A percentile compares a stretch with the other conserved stretches of the same genome.
Conservation (phyloP, 2,888 invertebrate species). For the Ectemnius lituratus region DNA sequence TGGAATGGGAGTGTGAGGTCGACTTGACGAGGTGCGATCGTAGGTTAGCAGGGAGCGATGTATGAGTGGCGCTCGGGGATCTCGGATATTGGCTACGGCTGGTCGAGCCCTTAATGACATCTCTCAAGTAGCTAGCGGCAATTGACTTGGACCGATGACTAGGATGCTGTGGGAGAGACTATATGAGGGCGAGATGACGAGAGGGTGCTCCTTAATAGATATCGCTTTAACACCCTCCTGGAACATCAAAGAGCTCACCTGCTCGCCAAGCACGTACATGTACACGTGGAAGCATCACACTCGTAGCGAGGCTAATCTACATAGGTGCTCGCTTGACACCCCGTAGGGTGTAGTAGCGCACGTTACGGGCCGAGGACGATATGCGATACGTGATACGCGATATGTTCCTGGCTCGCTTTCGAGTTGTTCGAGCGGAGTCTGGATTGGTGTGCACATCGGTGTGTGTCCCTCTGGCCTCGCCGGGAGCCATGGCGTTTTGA, state of each 20-base stretch:
- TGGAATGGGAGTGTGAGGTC: no score
- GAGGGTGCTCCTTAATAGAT: slow-evolving; percentile 56
- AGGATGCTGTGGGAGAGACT: background rate
- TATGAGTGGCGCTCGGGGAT: background rate
- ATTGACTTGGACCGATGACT: slow-evolving; percentile 47
- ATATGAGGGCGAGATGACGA: slow-evolving; percentile 6
- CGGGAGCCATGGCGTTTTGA: slow-evolving; percentile 8
- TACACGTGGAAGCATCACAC: background rate
- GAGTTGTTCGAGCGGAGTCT: background rate
- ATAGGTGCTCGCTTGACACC: background rate
- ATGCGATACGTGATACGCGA: background rate
- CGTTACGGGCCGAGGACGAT: slow-evolving; percentile 11
- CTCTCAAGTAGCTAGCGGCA: slow-evolving; percentile 65
- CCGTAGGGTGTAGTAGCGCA: slow-evolving; percentile 4
- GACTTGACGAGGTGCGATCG: no score
- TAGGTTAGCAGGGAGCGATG: background rate
- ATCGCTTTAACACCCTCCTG: slow-evolving; percentile 54
- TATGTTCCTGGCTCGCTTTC: no score
- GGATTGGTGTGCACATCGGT: background rate
- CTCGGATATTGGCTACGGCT: slow-evolving; percentile 65
- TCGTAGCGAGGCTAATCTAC: no score
- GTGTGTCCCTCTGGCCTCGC: slow-evolving; percentile 5
- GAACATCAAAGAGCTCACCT: background rate
- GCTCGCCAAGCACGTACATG: slow-evolving; percentile 2
- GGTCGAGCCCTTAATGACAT: slow-evolving; percentile 66